Conservation (phyloP, 2,888 invertebrate genomes). For the Acronicta alni region DNA sequence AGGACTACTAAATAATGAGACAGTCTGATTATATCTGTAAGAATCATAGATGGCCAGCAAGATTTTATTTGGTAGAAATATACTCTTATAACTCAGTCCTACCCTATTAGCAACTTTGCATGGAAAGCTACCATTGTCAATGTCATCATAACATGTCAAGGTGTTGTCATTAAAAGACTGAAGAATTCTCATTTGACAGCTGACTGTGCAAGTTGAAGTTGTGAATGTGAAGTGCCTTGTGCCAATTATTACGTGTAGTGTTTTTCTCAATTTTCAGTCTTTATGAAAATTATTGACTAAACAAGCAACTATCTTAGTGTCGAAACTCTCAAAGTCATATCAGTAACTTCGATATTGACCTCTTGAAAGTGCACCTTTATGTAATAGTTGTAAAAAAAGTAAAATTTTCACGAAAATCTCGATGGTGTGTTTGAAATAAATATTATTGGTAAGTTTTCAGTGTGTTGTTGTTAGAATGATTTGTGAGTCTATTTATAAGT, state of each 20-base stretch:
- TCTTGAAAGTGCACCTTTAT: slow-evolving; percentile 9
- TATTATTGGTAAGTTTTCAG: slow-evolving; percentile 39
- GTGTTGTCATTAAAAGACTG: too few species aligned
- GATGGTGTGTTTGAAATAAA: slow-evolving; percentile 25
- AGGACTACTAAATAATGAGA: too few species aligned
- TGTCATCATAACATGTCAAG: too few species aligned
- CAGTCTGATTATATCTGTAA: too few species aligned
- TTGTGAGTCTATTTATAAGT: slow-evolving; percentile 50
- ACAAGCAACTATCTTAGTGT: slow-evolving; percentile 24
- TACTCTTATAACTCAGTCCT: too few species aligned
- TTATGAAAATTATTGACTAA: slow-evolving; percentile 54
- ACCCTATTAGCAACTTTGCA: too few species aligned
- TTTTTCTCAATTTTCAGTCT: slow-evolving; percentile 47
- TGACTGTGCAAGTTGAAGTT: slow-evolving; percentile 28
- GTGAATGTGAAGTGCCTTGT: slow-evolving; percentile 19
- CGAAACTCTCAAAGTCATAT: slow-evolving; percentile 4
- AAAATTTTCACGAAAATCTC: slow-evolving; percentile 30
- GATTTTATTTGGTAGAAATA: too few species aligned
- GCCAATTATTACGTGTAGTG: slow-evolving; percentile 39
- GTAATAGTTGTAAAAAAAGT: slow-evolving; percentile 30
- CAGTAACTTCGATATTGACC: not conserved
- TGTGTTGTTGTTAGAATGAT: slow-evolving; percentile 20
- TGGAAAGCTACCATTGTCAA: too few species aligned
- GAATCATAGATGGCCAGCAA: too few species aligned
- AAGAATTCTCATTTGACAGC: not conserved